A percentile compares a stretch with the other conserved stretches of the same genome.
Conservation (phyloP, 2,113 vertebrate genomes). For the Zapus hudsonius region DNA sequence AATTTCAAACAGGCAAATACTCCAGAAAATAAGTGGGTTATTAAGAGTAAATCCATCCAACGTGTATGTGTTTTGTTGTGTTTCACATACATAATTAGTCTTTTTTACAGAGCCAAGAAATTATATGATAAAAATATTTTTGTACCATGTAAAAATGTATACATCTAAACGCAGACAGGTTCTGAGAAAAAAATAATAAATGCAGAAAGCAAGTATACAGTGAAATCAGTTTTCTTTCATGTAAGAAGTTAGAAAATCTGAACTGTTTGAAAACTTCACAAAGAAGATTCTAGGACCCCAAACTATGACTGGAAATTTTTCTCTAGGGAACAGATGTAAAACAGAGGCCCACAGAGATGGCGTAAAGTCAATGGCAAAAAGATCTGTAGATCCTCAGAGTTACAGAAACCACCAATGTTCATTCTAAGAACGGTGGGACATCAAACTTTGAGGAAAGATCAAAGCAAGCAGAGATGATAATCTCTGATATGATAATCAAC, state of each 20-base stretch:
- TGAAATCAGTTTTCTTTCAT: not conserved
- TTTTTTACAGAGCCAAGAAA: slow-evolving; percentile 2
- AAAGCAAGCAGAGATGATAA: not conserved
- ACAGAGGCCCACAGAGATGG: not conserved
- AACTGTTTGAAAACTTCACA: not conserved
- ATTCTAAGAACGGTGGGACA: not conserved
- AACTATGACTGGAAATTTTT: not conserved
- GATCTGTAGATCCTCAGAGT: not conserved
- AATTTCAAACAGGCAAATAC: not conserved
- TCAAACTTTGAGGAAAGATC: not conserved
- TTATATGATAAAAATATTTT: not conserved
- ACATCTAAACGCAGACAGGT: not conserved
- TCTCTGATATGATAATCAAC: too few species aligned
- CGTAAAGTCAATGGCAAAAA: not conserved
- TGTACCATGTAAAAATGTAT: not conserved
- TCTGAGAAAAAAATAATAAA: not conserved
- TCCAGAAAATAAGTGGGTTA: not conserved
- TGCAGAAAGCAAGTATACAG: not conserved
- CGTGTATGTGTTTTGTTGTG: not conserved
- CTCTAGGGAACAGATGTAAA: not conserved
- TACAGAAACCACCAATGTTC: not conserved
- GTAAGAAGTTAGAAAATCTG: not conserved
- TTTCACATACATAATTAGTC: not conserved
- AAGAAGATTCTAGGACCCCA: not conserved
- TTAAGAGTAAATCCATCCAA: too few species aligned